Conservation (phyloP, 37 sponge, comb jelly and placozoan species). For the Crambe crambe region DNA sequence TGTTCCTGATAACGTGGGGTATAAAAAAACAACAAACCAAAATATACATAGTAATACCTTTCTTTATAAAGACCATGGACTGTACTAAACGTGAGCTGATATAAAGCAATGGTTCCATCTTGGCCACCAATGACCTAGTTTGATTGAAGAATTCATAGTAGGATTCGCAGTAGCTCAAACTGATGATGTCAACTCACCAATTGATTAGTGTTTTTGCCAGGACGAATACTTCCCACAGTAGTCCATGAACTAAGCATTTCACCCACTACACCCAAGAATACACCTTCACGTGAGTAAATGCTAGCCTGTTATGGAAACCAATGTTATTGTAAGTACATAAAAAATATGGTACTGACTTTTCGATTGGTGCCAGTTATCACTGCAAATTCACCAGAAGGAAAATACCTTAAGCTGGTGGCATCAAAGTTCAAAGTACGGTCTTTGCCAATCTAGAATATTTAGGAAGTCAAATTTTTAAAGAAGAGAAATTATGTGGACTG, state of each 20-base stretch:
- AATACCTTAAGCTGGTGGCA: constrained; percentile 82
- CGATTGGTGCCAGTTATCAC: constrained; percentile 94
- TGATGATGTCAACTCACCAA: constrained; percentile 29
- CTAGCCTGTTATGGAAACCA: too few species aligned
- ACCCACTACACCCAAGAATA: constrained; percentile 37
- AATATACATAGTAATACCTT: constrained; percentile 37
- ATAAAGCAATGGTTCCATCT: constrained; percentile 82
- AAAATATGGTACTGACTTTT: constrained; percentile 63
- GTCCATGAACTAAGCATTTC: constrained; percentile 65
- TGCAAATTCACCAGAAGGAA: constrained; percentile 79
- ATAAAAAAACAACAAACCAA: neutral
- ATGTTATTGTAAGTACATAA: too few species aligned
- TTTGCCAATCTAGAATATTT: constrained; percentile 83
- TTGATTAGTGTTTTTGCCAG: constrained; percentile 47
- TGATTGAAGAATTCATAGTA: too few species aligned
- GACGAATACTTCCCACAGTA: constrained; percentile 68
- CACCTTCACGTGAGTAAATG: constrained; percentile 64
- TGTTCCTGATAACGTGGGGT: too few species aligned
- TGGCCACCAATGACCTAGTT: constrained; percentile 74
- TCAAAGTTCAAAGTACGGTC: constrained; percentile 85
- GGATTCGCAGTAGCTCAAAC: too few species aligned
- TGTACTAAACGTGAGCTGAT: constrained; percentile 75
- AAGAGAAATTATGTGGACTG: too few species aligned
- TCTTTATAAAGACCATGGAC: constrained; percentile 98
- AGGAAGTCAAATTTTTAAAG: too few species aligned